Base-by-base conservation (phyloP, 1,140 invertebrate species). In the Drosophila setifemur region DNA sequence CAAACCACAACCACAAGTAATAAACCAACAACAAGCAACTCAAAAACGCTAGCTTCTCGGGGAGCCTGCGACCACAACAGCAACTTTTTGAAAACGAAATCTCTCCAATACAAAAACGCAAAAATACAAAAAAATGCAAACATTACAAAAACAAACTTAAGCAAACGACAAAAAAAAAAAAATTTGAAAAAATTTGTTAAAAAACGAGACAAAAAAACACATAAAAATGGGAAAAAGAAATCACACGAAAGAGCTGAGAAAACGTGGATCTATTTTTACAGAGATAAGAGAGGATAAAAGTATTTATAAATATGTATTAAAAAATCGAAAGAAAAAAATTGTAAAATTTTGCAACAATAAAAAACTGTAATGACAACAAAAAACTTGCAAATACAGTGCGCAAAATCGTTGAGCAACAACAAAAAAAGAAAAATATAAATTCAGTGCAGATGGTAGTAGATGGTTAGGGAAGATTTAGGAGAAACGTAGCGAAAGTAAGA, bases 231-330 rank as follows among this genome's bases (percentile, higher is more conserved):
- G 16, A 68, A 55, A 69, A 49, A 47, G 55, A 67, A 68, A 53
- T 76, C 26, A 42, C 54, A 57, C 70, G 66, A 79, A 81, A 48
- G 47, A 67, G 55, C 64, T 70, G 69, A 61, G 39, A 63, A 42
- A 73, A 73, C 63, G 61, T 79, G 83, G 70, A 85, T 85, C 81
- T 85, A 85, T 85, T 85, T 85, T 85, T 85, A 85, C 81, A 85
- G 72, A 86, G 74, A 35, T 61, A 58, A 70, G 49, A 50, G 50
- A 57, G 54, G 61, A 81, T 74, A 31, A 82, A 74, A 86, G 75
- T 86, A 86, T 87, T 86, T 85, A 73, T 61, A 72, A 71, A 85
- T 79, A 79, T 83, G 79, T 83, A 83, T 85, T 82, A 50, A 82
- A 81, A 68, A 71, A 42, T 74, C 69, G 48, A 72, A 71, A 76